Conservation (phyloP, 1,140 invertebrate genomes). For the Limonius californicus region DNA sequence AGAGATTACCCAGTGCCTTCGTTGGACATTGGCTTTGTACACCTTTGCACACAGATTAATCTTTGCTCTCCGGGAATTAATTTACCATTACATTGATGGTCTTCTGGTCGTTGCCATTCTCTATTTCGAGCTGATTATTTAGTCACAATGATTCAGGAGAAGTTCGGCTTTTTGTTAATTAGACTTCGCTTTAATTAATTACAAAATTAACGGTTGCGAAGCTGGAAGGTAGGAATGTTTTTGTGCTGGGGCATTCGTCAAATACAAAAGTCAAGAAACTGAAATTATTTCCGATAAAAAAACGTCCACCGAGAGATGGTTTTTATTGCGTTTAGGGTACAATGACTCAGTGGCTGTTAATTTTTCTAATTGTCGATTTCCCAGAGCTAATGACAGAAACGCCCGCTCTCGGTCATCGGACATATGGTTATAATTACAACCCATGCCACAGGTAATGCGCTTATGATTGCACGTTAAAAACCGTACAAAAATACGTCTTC, state of each 20-base stretch:
- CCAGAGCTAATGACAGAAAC: constrained; percentile 29
- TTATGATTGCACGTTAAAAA: constrained; percentile 47
- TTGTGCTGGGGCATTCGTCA: background rate
- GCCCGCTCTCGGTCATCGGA: constrained; percentile 33
- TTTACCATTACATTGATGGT: background rate
- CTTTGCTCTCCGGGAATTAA: constrained; percentile 2
- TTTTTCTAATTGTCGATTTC: constrained; percentile 37
- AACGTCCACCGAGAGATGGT: background rate
- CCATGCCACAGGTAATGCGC: constrained; percentile 41
- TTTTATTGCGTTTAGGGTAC: constrained; percentile 16
- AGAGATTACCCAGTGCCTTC: background rate
- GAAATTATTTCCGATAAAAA: background rate
- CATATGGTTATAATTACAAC: constrained; percentile 44
- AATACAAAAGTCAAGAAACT: background rate
- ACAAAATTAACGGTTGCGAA: background rate
- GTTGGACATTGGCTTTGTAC: background rate
- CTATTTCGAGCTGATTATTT: background rate
- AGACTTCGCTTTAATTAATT: background rate
- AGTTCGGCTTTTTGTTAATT: background rate
- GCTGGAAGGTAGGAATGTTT: background rate
- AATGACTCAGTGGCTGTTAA: constrained; percentile 28
- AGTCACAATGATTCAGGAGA: no score
- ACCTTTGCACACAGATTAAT: background rate
- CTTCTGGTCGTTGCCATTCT: background rate
- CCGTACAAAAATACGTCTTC: constrained; percentile 44